Evolutionary conservation across 2,113 vertebrate species (phyloP).

Genomic region (Mesitornis unicolor): DNA sequence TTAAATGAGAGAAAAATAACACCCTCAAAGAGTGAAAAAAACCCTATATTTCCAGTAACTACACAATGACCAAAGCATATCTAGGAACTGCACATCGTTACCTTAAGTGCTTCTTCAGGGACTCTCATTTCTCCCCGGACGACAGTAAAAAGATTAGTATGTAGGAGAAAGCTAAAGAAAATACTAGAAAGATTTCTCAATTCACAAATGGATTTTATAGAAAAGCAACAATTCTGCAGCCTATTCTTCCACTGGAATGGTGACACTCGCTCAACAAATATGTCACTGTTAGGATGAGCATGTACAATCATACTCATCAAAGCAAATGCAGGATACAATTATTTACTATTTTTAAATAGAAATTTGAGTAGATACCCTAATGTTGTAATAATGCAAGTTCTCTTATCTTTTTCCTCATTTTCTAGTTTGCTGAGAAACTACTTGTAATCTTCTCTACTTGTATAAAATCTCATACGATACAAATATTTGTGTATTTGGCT

Average conservation of each 20-base stretch:
- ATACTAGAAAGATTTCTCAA: background rate
- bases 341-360: background rate
- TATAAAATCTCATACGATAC: background rate
- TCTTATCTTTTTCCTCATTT: background rate
- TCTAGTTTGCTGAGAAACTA: background rate
- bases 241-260: background rate
- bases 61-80: background rate
- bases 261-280: background rate
- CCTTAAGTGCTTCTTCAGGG: slow-evolving; percentile 97
- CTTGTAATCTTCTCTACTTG: background rate
- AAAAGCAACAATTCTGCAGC: background rate
- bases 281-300: background rate
- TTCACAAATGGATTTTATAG: background rate
- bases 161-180: slow-evolving; percentile 75
- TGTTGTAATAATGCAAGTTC: background rate
- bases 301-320: background rate
- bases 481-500: background rate
- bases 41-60: background rate
- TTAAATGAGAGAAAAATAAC: slow-evolving; percentile 1
- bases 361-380: background rate
- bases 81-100: slow-evolving; percentile 40
- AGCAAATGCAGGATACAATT: background rate
- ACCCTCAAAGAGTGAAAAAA: background rate
- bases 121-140: slow-evolving; percentile 94
- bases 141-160: slow-evolving; percentile 98